Evolutionary conservation across 92 coral and sea anemone species (phyloP), one percentile per base, ranked within the genome.

Genomic region (Hydrozoanthus gracilis): DNA sequence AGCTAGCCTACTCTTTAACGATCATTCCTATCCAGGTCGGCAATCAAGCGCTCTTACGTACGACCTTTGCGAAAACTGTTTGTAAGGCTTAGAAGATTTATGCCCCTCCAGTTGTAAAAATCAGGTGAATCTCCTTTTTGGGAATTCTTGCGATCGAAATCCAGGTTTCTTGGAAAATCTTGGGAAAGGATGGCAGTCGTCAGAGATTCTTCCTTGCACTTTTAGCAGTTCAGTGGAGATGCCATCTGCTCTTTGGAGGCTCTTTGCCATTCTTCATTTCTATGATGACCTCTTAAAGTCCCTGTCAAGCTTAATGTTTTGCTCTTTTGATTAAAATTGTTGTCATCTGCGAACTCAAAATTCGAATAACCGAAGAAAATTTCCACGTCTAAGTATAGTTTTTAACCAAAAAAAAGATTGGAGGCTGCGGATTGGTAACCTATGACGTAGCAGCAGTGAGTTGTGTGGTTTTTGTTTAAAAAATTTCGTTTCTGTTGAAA

Each of bases 21-120:
- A 64, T 14, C 16, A 64, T 60, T 16, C 72, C 39, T 79, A n/a
- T 79, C 84, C 72, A 79, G 71, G 68, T 48, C 49, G 15, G 84
- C 84, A 79, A 49, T 20, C 16, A 60, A 50, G 71, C 68, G 72
- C 72, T 52, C 83, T 49, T 35, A n/a, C n/a, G 71, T 58, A 78
- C 68, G 68, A 78, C 27, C 71, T 78, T 60, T 9, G 15, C 58
- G 84, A 56, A 78, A 47, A 52, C 69, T 78, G 46, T 71, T 60
- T 78, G 69, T 78, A 14, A 52, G 71, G 56, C 69, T 78, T 18
- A 20, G 20, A 27, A 78, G 71, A n/a, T 69, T 78, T 78, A 20
- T 16, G 45, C 52, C 47, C 67, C 49, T 51, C 83, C 83, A 78
- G 35, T 64, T 64, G 70, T 64, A 6, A 17, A 18, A 64, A n/a